A percentile compares a stretch with the other conserved stretches of the same genome.
These are phyloP conservation scores for Penaeus indicus DNA, from an alignment of 1,140 invertebrate species.

Conservation along the genomic window DNA sequence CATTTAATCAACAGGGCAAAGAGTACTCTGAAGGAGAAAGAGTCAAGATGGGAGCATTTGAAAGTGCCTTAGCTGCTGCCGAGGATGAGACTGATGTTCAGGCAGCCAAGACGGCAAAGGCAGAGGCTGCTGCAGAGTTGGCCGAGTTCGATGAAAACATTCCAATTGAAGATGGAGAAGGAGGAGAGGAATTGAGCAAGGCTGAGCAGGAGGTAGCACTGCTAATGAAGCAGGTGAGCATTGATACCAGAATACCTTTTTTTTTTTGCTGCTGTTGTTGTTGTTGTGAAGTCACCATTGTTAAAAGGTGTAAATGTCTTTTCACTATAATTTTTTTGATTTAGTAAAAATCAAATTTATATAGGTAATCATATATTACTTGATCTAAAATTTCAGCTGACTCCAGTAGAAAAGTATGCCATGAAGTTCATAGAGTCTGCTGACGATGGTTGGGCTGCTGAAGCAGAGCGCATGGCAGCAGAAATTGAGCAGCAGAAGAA, in stretches of 20 bases:
- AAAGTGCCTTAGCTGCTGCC: conserved; percentile 87
- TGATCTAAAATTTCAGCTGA: conserved; percentile 77
- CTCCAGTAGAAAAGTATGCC: conserved; percentile 92
- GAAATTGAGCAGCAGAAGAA: conserved; percentile 92
- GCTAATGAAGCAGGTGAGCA: conserved; percentile 83
- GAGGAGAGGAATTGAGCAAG: conserved; percentile 75
- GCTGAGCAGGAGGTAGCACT: conserved; percentile 87
- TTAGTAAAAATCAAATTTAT: conserved; percentile 62
- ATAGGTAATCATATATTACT: neutral
- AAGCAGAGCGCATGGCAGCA: conserved; percentile 87
- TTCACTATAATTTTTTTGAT: neutral
- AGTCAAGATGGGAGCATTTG: conserved; percentile 72
- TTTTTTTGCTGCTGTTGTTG: neutral
- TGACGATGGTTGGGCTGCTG: conserved; percentile 86
- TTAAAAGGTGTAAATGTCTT: neutral
- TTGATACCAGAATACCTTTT: neutral
- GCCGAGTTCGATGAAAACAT: conserved; percentile 98
- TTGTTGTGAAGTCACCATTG: neutral
- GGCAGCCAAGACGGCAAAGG: conserved; percentile 89
- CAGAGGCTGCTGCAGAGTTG: conserved; percentile 92
- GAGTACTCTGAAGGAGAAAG: conserved; percentile 64
- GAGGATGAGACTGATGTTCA: conserved; percentile 96
- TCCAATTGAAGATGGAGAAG: conserved; percentile 83
- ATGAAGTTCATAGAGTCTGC: conserved; percentile 90
- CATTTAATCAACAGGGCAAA: conserved; percentile 40